Conservation (phyloP, 2,888 invertebrate species). For the Cremastinae sp. region DNA sequence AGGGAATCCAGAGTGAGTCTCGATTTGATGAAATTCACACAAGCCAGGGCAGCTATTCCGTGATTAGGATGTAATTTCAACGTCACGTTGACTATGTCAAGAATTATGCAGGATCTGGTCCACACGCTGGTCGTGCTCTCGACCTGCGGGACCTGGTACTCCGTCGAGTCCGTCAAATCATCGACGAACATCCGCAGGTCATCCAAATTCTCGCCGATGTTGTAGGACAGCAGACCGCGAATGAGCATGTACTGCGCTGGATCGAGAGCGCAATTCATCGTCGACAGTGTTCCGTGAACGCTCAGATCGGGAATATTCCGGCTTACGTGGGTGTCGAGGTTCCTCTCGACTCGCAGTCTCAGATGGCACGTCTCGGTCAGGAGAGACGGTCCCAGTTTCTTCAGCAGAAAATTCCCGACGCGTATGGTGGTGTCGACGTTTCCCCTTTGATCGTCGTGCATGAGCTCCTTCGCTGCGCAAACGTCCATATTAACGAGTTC, state of each 20-base stretch:
- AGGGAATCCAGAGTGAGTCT: conserved; percentile 91
- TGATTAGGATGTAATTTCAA: conserved; percentile 86
- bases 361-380: conserved; percentile 92
- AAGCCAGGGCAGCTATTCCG: conserved; percentile 86
- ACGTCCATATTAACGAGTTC: conserved; percentile 89
- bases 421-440: conserved; percentile 70
- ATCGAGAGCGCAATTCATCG: conserved; percentile 91
- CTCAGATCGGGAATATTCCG: conserved; percentile 87
- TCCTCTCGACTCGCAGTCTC: conserved; percentile 90
- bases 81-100: conserved; percentile 93
- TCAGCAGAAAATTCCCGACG: conserved; percentile 82
- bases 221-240: conserved; percentile 92
- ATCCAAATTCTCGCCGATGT: conserved; percentile 92
- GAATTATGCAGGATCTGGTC: conserved; percentile 89
- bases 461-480: conserved; percentile 83
- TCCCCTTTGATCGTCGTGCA: conserved; percentile 65
- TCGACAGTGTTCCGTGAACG: conserved; percentile 91
- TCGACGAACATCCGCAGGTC: conserved; percentile 81
- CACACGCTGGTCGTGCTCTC: conserved; percentile 82
- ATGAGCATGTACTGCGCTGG: conserved; percentile 93
- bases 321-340: conserved; percentile 85
- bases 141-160: conserved; percentile 63
- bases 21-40: conserved; percentile 95
- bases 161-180: conserved; percentile 69
- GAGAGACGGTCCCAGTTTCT: conserved; percentile 85